Base-by-base conservation (phyloP, 2,113 vertebrate genomes). In the Clupea harengus region DNA sequence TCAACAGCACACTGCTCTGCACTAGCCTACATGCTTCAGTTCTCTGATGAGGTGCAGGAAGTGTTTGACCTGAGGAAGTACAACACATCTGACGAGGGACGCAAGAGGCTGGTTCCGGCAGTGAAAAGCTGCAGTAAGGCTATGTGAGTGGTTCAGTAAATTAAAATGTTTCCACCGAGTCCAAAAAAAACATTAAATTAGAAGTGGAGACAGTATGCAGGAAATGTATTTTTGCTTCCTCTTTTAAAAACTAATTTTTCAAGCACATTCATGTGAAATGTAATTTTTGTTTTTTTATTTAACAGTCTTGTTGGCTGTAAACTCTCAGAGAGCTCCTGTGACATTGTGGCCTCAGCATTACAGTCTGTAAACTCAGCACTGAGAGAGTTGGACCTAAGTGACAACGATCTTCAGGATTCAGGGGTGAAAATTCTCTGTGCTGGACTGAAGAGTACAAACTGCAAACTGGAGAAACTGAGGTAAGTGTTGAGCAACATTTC, bases 31-130 rank as follows among this genome's bases (percentile, higher is more conserved):
- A 46, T 75, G 17, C 81, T 88, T 46, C 60, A 81, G 57, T 84
- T 88, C 85, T 88, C 85, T 81, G 87, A 57, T 57, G 54, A 86
- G 15, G 83, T n/a, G 0, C 82, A 84, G 9, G 82, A 88, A 18
- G 78, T 50, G 45, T 88, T 88, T 88, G 84, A 88, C 4, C 75
- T 88, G 6, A 83, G 75, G 50, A 88, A 88, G 50, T 88, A 86
- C 81, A 82, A 50, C 64, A 82, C 78, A 82, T 88, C 87, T 20
- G 82, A 88, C 72, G 85, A 85, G 54, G 83, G 80, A 18, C 81
- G 86, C 47, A 67, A 32, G 47, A 84, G 85, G 44, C 83, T 88
- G 22, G 46, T 88, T 80, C 85, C 85, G 1, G 88, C 86, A 60
- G 78, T 88, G 17, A 88, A 81, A 28, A 84, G 75, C 50, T 85